Evolutionary conservation across 2,888 invertebrate species (phyloP).

Genomic region (Eremobia ochroleuca): DNA sequence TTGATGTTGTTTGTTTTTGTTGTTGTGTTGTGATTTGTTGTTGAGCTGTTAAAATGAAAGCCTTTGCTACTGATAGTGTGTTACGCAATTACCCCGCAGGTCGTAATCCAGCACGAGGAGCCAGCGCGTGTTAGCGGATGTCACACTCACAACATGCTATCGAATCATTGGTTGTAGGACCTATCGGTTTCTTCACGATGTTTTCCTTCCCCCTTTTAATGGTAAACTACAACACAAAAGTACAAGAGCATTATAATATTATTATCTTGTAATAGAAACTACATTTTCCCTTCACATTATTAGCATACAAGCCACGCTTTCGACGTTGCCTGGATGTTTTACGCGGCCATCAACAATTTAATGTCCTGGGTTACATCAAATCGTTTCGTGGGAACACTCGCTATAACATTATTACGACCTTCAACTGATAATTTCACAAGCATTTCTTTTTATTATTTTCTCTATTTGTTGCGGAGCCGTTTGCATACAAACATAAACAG

Average conservation of each 20-base stretch:
- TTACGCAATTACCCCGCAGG: neutral
- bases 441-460: constrained; percentile 20
- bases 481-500: neutral
- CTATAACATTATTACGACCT: constrained; percentile 44
- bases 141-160: neutral
- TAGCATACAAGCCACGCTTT: constrained; percentile 53
- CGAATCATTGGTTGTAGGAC: neutral
- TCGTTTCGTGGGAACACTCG: constrained; percentile 45
- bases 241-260: neutral
- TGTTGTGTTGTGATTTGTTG: neutral
- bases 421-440: constrained; percentile 19
- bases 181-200: neutral
- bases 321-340: constrained; percentile 37
- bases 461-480: neutral
- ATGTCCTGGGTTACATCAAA: constrained; percentile 36
- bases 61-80: neutral
- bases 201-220: neutral
- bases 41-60: neutral
- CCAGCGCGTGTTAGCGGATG: neutral
- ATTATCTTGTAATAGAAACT: constrained; percentile 22
- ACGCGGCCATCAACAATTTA: constrained; percentile 54
- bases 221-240: neutral
- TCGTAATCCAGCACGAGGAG: neutral
- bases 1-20: too few species aligned
- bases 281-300: constrained; percentile 45